Base-by-base conservation (phyloP, 1,140 invertebrate species). In the Meloidogyne hapla region DNA sequence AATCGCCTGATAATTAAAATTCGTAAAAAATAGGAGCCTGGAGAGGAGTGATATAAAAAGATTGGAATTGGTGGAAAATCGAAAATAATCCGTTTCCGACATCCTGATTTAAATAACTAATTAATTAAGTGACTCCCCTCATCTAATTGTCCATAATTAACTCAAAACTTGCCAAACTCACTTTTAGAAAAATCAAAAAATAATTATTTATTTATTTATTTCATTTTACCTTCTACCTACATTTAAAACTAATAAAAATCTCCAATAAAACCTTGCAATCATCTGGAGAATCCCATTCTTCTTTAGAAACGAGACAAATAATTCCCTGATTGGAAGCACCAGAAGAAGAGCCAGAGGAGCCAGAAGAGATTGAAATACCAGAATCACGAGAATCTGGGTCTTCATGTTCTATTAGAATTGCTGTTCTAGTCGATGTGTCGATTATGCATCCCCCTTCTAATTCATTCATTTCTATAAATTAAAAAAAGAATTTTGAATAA, bases 301-400 rank as follows among this genome's bases (percentile, higher is more conserved):
- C 45, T 25, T 62, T 23, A 4, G 69, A 72, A n/a, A 56, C 48
- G 18, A 56, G 48, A 21, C 38, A 72, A n/a, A 21, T 48, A 33
- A n/a, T 71, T 72, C 21, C 45, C 42, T 21, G 45, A 56, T 9
- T 56, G 48, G 48, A 56, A 21, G 48, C 48, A 56, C 18, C 48
- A n/a, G 48, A 48, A 42, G 40, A 23, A 25, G 10, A 15, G 10
- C 25, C 25, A 13, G 63, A 45, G 10, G 28, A 56, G 10, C 56
- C 42, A 56, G 40, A 61, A 10, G 45, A 61, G 18, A 73, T 40
- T 33, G 71, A 73, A 73, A 73, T 73, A 21, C 71, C 71, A 12
- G 71, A 73, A 61, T 73, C 71, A 21, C 71, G 33, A n/a, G 71
- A 73, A 63, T 73, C 71, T n/a, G 48, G 71, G 33, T 73, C 71